Evolutionary conservation across 2,797 vertebrate genomes (phyloP).

Genomic region (Taeniopygia guttata): DNA sequence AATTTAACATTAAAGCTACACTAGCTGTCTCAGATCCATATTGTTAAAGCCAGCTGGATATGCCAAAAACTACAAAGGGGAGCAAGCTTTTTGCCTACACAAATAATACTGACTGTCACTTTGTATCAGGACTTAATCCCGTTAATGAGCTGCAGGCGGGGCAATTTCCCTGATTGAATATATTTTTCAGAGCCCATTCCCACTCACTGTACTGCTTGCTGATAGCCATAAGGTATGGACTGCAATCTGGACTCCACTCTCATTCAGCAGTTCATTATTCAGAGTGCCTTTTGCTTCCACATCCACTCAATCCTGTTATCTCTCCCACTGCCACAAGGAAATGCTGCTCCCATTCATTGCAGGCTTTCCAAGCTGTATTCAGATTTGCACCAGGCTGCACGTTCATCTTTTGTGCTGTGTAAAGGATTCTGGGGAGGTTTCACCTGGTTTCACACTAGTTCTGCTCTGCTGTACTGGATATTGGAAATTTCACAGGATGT

Average conservation of each 20-base stretch:
- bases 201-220: neutral
- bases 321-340: neutral
- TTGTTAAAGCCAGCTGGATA: conserved; percentile 69
- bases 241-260: neutral
- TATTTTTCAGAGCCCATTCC: conserved; percentile 60
- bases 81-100: conserved; percentile 64
- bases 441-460: neutral
- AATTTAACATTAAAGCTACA: conserved; percentile 71
- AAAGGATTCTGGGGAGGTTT: neutral
- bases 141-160: conserved; percentile 74
- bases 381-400: neutral
- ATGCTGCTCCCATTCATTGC: neutral
- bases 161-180: conserved; percentile 29
- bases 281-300: neutral
- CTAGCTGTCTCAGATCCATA: conserved; percentile 62
- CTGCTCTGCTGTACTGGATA: neutral
- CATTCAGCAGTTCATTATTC: conserved; percentile 37
- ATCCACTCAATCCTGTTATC: neutral
- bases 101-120: conserved; percentile 73
- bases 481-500: neutral
- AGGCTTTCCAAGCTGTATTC: neutral
- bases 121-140: conserved; percentile 62
- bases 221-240: conserved; percentile 1
- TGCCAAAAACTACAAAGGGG: conserved; percentile 69
- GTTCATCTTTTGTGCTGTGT: neutral